Conservation (phyloP, 2,797 vertebrate species). For the Echeneis naucrates region DNA sequence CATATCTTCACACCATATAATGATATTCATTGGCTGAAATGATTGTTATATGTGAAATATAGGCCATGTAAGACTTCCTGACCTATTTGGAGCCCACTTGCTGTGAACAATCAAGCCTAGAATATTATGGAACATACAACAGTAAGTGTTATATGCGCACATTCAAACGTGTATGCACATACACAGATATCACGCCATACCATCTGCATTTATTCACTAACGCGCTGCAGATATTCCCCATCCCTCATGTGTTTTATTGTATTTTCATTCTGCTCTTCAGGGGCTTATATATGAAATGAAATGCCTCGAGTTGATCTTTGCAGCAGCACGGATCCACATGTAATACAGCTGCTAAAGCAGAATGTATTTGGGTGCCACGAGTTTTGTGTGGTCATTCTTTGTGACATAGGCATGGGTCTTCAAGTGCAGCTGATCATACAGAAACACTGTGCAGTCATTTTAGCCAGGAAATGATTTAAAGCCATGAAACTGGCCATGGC, state of each 20-base stretch:
- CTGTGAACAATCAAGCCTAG: conserved; percentile 15
- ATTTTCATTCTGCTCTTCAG: conserved; percentile 42
- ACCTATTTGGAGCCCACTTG: conserved; percentile 20
- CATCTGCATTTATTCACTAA: conserved; percentile 43
- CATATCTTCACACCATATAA: conserved; percentile 24
- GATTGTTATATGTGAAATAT: conserved; percentile 55
- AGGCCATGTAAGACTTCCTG: conserved; percentile 28
- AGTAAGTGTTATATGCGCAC: conserved; percentile 1
- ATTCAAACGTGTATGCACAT: not conserved
- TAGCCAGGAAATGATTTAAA: conserved; percentile 66
- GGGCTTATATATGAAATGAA: conserved; percentile 51
- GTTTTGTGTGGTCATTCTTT: conserved; percentile 24
- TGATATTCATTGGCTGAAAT: conserved; percentile 49
- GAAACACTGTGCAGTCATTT: conserved; percentile 12
- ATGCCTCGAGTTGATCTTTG: conserved; percentile 46
- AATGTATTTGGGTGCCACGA: not conserved
- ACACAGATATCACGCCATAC: conserved; percentile 13
- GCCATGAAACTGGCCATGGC: conserved; percentile 26
- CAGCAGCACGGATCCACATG: conserved; percentile 8
- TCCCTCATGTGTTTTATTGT: conserved; percentile 43
- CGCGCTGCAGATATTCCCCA: conserved; percentile 19
- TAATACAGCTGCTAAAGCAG: conserved; percentile 19
- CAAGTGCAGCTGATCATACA: conserved; percentile 55
- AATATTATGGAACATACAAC: conserved; percentile 7
- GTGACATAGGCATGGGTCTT: conserved; percentile 22